These are phyloP conservation scores for Sphecodes monilicornis DNA, from an alignment of 2,888 invertebrate species.

Conservation along the genomic window DNA sequence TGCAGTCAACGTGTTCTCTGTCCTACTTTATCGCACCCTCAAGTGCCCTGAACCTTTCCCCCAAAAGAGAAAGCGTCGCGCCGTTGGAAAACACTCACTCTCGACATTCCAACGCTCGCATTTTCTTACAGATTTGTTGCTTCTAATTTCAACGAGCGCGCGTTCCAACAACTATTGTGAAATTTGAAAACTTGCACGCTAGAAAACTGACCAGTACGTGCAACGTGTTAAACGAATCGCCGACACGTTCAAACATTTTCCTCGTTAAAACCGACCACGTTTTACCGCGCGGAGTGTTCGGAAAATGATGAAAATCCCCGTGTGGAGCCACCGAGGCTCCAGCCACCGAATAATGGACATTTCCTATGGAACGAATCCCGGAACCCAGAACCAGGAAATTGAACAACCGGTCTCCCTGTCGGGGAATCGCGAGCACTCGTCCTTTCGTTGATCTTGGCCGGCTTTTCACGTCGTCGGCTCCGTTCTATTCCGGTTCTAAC, in stretches of 20 bases:
- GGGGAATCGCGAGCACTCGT: constrained; percentile 18
- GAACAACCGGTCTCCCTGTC: not conserved
- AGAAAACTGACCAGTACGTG: not conserved
- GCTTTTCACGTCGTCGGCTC: constrained; percentile 11
- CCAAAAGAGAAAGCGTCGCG: not conserved
- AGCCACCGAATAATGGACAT: not conserved
- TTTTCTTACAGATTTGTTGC: not conserved
- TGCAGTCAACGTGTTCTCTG: too few species aligned
- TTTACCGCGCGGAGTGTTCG: not conserved
- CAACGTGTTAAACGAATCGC: not conserved
- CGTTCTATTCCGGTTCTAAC: constrained; percentile 63
- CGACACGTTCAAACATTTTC: constrained; percentile 1
- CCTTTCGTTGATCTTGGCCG: constrained; percentile 63
- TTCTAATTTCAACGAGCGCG: not conserved
- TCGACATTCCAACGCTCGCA: too few species aligned
- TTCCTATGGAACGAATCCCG: constrained; percentile 9
- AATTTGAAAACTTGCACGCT: not conserved
- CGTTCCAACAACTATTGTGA: not conserved
- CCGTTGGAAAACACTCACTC: too few species aligned
- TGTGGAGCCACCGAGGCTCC: not conserved
- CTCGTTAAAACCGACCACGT: not conserved
- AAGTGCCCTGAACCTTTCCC: too few species aligned
- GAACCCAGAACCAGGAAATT: constrained; percentile 6
- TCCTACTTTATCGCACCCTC: too few species aligned
- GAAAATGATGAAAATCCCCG: not conserved